A percentile compares a stretch with the other conserved stretches of the same genome.
phyloP scores from a whole-genome alignment of 53 echinoderm and acorn worm species.

The Holothuria scabra region DNA sequence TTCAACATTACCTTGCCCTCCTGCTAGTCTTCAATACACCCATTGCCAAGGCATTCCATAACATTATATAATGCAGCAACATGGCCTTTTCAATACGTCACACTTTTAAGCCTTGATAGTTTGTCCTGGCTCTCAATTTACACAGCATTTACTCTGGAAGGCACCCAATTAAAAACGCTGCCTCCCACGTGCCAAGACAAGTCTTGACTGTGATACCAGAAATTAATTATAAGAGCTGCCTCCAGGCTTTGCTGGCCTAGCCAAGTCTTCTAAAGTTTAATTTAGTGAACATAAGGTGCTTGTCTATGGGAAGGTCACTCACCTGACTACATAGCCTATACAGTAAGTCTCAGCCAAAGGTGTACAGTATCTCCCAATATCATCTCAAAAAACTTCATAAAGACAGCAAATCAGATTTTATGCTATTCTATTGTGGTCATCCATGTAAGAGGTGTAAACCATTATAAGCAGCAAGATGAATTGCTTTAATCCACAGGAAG shows the following conservation, averaged over 20 bases:
- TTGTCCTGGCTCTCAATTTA: not conserved
- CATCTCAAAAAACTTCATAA: too few species aligned
- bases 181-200: not conserved
- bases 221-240: conserved; percentile 25
- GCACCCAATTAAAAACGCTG: conserved; percentile 24
- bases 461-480: not conserved
- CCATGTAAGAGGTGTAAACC: too few species aligned
- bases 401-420: too few species aligned
- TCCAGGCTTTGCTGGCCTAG: not conserved
- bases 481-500: conserved; percentile 30
- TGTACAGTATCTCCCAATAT: too few species aligned
- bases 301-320: conserved; percentile 21
- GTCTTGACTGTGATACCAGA: conserved; percentile 12
- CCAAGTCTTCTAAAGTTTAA: conserved; percentile 17
- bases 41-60: too few species aligned
- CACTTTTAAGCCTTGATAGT: too few species aligned
- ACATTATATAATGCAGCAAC: too few species aligned
- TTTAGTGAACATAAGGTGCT: conserved; percentile 22
- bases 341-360: too few species aligned
- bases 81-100: too few species aligned
- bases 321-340: not conserved
- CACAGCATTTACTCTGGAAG: not conserved
- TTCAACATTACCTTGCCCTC: too few species aligned
- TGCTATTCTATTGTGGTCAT: too few species aligned
- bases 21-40: too few species aligned